Conservation (phyloP, 2,888 invertebrate species). For the Entomobrya proxima region DNA sequence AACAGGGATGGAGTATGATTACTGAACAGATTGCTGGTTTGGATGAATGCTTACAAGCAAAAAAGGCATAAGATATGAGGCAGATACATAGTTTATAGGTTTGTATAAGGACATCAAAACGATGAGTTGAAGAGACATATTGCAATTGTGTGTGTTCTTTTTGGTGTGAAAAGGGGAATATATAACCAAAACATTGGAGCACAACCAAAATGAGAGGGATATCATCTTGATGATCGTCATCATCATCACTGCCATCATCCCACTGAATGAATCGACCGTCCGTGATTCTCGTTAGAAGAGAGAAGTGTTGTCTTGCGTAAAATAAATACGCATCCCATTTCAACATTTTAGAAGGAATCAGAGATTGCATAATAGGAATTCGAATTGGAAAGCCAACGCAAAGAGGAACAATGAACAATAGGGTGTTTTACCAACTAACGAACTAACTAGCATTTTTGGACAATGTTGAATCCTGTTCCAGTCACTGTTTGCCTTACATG, state of each 20-base stretch:
- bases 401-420: background rate
- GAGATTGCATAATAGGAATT: slow-evolving; percentile 5
- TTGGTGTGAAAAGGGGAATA: slow-evolving; percentile 61
- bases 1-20: slow-evolving; percentile 18
- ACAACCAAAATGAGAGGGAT: slow-evolving; percentile 8
- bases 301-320: slow-evolving; percentile 53
- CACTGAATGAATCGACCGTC: slow-evolving; percentile 56
- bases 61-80: background rate
- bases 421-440: slow-evolving; percentile 46
- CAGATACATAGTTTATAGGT: background rate
- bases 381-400: background rate
- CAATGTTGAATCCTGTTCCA: background rate
- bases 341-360: slow-evolving; percentile 2
- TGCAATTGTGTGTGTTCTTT: slow-evolving; percentile 61
- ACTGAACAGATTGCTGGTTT: slow-evolving; percentile 57
- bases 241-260: slow-evolving; percentile 32
- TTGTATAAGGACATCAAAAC: background rate
- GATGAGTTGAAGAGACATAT: slow-evolving; percentile 41
- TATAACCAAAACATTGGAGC: background rate
- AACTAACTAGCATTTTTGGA: slow-evolving; percentile 31
- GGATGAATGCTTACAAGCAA: slow-evolving; percentile 18
- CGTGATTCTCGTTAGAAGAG: slow-evolving; percentile 65
- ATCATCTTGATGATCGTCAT: slow-evolving; percentile 36
- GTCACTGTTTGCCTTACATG: slow-evolving; percentile 10
- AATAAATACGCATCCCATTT: slow-evolving; percentile 59